Evolutionary conservation across 2,888 invertebrate species (phyloP).

Genomic region (Drosophila greeni): DNA sequence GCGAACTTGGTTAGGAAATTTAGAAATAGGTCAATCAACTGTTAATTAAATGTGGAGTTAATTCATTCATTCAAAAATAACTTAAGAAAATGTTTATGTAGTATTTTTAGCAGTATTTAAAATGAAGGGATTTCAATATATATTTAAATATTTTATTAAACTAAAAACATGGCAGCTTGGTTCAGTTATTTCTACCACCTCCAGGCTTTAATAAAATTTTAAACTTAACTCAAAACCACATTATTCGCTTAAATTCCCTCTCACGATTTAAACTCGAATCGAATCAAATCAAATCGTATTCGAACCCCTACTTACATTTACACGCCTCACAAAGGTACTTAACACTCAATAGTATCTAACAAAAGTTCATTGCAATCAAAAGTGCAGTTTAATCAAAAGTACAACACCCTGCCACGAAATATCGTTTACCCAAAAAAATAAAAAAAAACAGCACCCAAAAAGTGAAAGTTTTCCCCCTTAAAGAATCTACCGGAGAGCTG

Average conservation of each 20-base stretch:
- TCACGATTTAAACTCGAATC: slow-evolving; percentile 4
- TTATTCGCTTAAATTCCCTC: not conserved
- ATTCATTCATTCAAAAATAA: not conserved
- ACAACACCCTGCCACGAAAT: slow-evolving; percentile 35
- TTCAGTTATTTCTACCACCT: not conserved
- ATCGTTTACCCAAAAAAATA: slow-evolving; percentile 15
- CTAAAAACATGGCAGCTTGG: not conserved
- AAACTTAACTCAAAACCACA: not conserved
- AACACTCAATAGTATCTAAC: slow-evolving; percentile 7
- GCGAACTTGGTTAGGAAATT: slow-evolving; percentile 1
- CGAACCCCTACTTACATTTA: not conserved
- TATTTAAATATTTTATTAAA: not conserved
- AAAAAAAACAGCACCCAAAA: not conserved
- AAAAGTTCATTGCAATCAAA: slow-evolving; percentile 16
- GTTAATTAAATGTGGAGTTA: not conserved
- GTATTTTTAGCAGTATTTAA: not conserved
- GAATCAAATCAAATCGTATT: slow-evolving; percentile 2
- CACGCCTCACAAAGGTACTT: slow-evolving; percentile 1
- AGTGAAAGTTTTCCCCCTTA: slow-evolving; percentile 38
- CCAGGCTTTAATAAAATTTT: not conserved
- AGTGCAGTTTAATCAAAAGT: slow-evolving; percentile 25
- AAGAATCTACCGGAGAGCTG: slow-evolving; percentile 28
- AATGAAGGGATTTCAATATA: not conserved
- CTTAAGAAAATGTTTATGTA: not conserved
- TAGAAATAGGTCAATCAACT: slow-evolving; percentile 3